Evolutionary conservation across 2,113 vertebrate species (phyloP).

Genomic region (Pyrgilauda ruficollis): DNA sequence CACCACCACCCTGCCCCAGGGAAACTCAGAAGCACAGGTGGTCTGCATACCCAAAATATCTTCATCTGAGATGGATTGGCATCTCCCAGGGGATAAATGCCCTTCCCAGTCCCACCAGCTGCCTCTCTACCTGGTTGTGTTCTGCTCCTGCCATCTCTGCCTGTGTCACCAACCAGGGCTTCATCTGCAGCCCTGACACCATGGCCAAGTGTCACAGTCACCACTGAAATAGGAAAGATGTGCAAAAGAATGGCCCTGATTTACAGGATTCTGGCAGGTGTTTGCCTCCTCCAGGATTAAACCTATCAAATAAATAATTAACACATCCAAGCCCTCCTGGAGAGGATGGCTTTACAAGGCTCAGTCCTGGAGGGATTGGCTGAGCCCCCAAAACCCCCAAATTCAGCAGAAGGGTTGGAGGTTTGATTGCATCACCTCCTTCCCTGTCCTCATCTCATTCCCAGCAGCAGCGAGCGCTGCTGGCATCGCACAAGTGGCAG

Average conservation of each 20-base stretch:
- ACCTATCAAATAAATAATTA: neutral
- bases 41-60: neutral
- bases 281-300: neutral
- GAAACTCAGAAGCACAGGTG: neutral
- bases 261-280: neutral
- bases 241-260: neutral
- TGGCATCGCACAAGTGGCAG: rapidly evolving
- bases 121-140: neutral
- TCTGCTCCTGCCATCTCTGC: neutral
- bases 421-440: neutral
- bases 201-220: neutral
- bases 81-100: neutral
- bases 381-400: neutral
- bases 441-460: neutral
- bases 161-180: neutral
- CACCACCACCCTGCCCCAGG: neutral
- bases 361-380: neutral
- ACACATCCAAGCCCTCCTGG: neutral
- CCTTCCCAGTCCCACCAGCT: neutral
- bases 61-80: neutral
- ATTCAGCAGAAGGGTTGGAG: neutral
- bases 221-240: neutral
- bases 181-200: neutral
- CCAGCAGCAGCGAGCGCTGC: rapidly evolving
- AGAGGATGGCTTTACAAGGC: neutral